Evolutionary conservation across 1,140 invertebrate genomes (phyloP).

Genomic region (Oryzaephilus surinamensis): DNA sequence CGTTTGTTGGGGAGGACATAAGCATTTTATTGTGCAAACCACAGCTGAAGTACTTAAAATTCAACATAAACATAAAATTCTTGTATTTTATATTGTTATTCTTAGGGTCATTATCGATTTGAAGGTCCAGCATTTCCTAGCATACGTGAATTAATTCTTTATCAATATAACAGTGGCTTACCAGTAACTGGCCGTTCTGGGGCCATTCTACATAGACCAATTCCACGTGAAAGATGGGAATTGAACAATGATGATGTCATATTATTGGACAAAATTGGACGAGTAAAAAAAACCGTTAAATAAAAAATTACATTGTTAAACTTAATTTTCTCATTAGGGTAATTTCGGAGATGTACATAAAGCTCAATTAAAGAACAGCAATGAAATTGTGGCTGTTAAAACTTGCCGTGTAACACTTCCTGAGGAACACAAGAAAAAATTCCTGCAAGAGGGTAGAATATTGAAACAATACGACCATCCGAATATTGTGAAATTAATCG

Average conservation of each 20-base stretch:
- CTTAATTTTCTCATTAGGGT: conserved; percentile 70
- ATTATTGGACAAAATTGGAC: conserved; percentile 87
- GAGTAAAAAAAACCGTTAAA: conserved; percentile 52
- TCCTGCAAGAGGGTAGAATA: conserved; percentile 90
- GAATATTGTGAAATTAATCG: conserved; percentile 93
- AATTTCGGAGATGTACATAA: conserved; percentile 97
- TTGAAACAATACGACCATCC: conserved; percentile 95
- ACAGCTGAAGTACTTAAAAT: conserved; percentile 59
- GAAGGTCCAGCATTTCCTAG: conserved; percentile 88
- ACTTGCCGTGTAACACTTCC: conserved; percentile 88
- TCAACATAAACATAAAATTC: neutral
- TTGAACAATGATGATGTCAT: conserved; percentile 93
- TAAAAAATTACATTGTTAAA: too few relatives aligned
- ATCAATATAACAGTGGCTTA: conserved; percentile 72
- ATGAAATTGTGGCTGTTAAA: conserved; percentile 88
- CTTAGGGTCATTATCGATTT: conserved; percentile 80
- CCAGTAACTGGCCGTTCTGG: conserved; percentile 88
- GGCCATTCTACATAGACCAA: conserved; percentile 75
- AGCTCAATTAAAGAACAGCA: conserved; percentile 70
- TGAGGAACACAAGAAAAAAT: conserved; percentile 93
- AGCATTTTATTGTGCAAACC: conserved; percentile 96
- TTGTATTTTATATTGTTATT: conserved; percentile 12
- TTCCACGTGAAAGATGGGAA: conserved; percentile 90
- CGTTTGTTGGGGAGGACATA: conserved; percentile 90
- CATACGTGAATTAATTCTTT: conserved; percentile 80